Evolutionary conservation across 2,797 vertebrate genomes (phyloP).

Genomic region (Pseudochaenichthys georgianus): DNA sequence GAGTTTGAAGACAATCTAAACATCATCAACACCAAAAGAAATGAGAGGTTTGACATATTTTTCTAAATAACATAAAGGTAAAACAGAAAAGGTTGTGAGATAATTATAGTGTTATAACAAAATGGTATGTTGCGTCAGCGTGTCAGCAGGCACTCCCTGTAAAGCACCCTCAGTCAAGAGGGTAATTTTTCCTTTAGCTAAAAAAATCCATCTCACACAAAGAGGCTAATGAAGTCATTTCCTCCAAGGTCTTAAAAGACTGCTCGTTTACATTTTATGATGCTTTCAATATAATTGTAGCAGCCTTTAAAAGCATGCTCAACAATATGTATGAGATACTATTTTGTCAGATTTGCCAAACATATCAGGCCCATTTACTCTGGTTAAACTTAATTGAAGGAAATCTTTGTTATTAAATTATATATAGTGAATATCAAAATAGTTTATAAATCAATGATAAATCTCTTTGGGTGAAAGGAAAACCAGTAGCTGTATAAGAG

Average conservation of each 20-base stretch:
- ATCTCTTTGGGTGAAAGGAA: not conserved
- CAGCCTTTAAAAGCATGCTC: not conserved
- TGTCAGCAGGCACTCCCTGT: not conserved
- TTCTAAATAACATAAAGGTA: not conserved
- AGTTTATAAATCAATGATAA: not conserved
- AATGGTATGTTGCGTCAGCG: not conserved
- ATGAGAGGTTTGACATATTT: not conserved
- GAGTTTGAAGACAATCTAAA: not conserved
- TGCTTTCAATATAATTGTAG: not conserved
- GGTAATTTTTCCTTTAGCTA: constrained; percentile 1
- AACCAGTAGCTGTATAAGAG: not conserved
- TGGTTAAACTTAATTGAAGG: not conserved
- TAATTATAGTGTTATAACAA: too few species aligned
- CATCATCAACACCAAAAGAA: not conserved
- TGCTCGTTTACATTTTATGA: not conserved
- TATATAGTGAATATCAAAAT: not conserved
- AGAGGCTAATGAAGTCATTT: not conserved
- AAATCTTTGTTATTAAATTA: not conserved
- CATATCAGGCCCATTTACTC: not conserved
- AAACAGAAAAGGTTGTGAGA: not conserved
- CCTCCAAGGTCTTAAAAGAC: not conserved
- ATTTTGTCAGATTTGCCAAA: not conserved
- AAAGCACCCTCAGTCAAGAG: not conserved
- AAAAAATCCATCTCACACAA: not conserved
- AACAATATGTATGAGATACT: not conserved